phyloP scores from a whole-genome alignment of 2,888 invertebrate genomes.

The Apamea crenata region DNA sequence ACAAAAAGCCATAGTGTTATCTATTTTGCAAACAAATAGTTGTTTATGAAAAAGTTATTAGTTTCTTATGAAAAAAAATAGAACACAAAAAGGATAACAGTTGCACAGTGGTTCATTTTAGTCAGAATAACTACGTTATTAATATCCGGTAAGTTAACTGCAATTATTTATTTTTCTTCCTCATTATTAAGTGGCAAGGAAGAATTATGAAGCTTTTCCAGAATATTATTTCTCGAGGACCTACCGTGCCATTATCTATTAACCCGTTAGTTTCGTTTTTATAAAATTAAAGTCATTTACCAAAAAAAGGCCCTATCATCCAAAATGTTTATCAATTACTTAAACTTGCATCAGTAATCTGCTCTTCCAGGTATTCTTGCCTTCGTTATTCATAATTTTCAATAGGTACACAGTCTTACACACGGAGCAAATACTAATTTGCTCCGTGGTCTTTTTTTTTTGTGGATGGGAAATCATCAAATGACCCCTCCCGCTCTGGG shows the following conservation, averaged over 20 bases:
- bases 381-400: too few species aligned
- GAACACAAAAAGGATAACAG: conserved; percentile 77
- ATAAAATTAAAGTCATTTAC: not conserved
- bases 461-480: too few species aligned
- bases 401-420: not conserved
- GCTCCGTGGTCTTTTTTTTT: too few species aligned
- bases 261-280: not conserved
- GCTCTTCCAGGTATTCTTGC: too few species aligned
- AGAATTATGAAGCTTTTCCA: not conserved
- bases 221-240: not conserved
- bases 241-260: not conserved
- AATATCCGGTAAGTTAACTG: conserved; percentile 79
- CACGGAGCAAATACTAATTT: too few species aligned
- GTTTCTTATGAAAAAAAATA: conserved; percentile 31
- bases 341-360: too few species aligned
- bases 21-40: conserved; percentile 24
- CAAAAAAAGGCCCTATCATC: too few species aligned
- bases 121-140: conserved; percentile 83
- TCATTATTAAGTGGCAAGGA: not conserved
- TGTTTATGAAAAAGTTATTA: conserved; percentile 9
- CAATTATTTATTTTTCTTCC: not conserved
- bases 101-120: conserved; percentile 83
- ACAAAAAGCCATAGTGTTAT: not conserved
- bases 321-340: not conserved
- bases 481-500: too few species aligned